Conservation (phyloP, 2,888 invertebrate genomes). For the Orthosia gothica region DNA sequence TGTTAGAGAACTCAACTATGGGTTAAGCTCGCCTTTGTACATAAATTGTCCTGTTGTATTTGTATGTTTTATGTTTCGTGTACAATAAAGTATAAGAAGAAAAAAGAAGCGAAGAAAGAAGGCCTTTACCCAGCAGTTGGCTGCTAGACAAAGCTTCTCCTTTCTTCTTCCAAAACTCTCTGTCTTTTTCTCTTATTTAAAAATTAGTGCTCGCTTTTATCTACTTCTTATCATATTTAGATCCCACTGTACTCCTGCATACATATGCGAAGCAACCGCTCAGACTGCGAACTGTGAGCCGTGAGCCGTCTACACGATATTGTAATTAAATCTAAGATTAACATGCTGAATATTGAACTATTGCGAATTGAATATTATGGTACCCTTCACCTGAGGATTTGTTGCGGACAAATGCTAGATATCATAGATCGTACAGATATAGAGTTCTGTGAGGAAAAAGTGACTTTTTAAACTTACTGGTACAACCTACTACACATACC, state of each 20-base stretch:
- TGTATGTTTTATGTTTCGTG: too few species aligned
- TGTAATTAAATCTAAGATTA: slow-evolving; percentile 80
- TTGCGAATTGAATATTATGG: slow-evolving; percentile 44
- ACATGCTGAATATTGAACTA: slow-evolving; percentile 75
- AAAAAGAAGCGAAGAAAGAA: too few species aligned
- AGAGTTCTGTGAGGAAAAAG: not conserved
- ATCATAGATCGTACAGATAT: not conserved
- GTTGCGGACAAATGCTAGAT: not conserved
- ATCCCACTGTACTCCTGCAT: slow-evolving; percentile 68
- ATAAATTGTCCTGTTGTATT: too few species aligned
- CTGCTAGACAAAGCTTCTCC: too few species aligned
- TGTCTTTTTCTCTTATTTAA: too few species aligned
- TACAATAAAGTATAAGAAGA: too few species aligned
- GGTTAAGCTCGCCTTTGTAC: too few species aligned
- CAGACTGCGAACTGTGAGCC: slow-evolving; percentile 35
- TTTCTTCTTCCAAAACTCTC: too few species aligned
- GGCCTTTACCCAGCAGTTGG: too few species aligned
- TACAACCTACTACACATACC: too few species aligned
- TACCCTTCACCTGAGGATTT: slow-evolving; percentile 12
- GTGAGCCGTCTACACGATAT: slow-evolving; percentile 66
- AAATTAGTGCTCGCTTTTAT: not conserved
- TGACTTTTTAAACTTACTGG: not conserved
- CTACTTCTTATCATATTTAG: not conserved
- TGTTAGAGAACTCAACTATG: too few species aligned
- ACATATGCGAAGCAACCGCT: slow-evolving; percentile 74